Evolutionary conservation across 1,140 invertebrate genomes (phyloP).

Genomic region (Leguminivora glycinivorella): DNA sequence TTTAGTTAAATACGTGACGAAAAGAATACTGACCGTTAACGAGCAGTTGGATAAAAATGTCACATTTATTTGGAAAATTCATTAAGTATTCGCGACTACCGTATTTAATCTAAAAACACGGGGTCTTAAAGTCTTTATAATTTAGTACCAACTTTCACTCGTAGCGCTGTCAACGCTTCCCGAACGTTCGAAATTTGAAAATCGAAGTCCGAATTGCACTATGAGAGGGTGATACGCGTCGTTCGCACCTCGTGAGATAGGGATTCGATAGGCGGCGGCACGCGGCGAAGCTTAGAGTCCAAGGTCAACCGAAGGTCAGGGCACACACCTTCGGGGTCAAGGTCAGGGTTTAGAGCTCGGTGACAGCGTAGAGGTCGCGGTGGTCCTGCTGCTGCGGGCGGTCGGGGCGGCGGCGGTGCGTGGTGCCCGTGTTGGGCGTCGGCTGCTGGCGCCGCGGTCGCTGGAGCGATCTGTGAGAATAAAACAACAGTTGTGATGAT

Average conservation of each 20-base stretch:
- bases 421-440: constrained; percentile 46
- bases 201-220: neutral
- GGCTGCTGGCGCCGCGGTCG: constrained; percentile 60
- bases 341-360: constrained; percentile 57
- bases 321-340: too few species aligned
- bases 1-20: constrained; percentile 21
- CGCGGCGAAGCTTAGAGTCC: too few species aligned
- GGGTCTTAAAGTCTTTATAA: constrained; percentile 9
- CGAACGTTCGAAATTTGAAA: constrained; percentile 2
- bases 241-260: neutral
- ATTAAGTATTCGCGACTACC: constrained; percentile 6
- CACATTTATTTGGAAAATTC: constrained; percentile 18
- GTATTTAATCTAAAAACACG: neutral
- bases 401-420: constrained; percentile 43
- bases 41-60: constrained; percentile 19
- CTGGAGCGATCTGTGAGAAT: constrained; percentile 52
- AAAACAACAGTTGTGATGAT: too few species aligned
- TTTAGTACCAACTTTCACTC: constrained; percentile 13
- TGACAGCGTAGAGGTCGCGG: constrained; percentile 70
- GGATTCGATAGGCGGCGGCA: neutral
- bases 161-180: neutral
- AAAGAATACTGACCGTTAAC: constrained; percentile 16
- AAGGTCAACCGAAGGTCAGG: too few species aligned
- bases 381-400: constrained; percentile 46
- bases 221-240: neutral